Evolutionary conservation across 2,113 vertebrate species (phyloP).

Genomic region (Telmatochromis sp.): DNA sequence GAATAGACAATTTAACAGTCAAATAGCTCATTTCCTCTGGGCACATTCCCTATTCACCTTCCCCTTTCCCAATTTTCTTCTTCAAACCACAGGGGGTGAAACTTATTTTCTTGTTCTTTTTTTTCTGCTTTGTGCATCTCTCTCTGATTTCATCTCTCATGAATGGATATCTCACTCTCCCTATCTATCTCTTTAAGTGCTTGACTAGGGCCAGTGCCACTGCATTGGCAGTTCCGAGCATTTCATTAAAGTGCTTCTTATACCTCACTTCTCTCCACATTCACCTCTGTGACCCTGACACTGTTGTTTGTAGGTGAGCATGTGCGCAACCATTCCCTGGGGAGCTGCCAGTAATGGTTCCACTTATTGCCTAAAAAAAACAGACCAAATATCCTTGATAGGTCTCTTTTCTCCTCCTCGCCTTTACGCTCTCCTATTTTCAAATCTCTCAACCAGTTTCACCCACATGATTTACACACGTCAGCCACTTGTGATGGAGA

Average conservation of each 20-base stretch:
- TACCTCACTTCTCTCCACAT: neutral
- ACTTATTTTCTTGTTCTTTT: neutral
- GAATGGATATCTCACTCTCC: neutral
- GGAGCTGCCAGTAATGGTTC: neutral
- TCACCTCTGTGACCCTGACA: slow-evolving; percentile 37
- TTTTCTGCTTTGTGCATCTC: neutral
- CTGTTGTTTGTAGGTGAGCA: neutral
- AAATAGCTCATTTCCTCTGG: neutral
- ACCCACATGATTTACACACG: slow-evolving; percentile 15
- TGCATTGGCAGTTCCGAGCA: neutral
- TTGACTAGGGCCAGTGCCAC: neutral
- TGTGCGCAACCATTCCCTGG: neutral
- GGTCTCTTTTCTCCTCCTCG: neutral
- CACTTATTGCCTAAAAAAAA: slow-evolving; percentile 29
- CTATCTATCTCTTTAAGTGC: neutral
- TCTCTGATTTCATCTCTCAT: neutral
- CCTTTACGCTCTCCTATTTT: neutral
- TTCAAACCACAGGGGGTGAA: neutral
- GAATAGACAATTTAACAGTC: neutral
- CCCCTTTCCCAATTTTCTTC: neutral
- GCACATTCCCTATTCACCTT: neutral
- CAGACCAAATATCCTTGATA: slow-evolving; percentile 4
- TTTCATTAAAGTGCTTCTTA: slow-evolving; percentile 36
- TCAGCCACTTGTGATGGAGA: slow-evolving; percentile 11
- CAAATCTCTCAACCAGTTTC: neutral